phyloP scores from a whole-genome alignment of 2,888 invertebrate species.

The Alitta virens region DNA sequence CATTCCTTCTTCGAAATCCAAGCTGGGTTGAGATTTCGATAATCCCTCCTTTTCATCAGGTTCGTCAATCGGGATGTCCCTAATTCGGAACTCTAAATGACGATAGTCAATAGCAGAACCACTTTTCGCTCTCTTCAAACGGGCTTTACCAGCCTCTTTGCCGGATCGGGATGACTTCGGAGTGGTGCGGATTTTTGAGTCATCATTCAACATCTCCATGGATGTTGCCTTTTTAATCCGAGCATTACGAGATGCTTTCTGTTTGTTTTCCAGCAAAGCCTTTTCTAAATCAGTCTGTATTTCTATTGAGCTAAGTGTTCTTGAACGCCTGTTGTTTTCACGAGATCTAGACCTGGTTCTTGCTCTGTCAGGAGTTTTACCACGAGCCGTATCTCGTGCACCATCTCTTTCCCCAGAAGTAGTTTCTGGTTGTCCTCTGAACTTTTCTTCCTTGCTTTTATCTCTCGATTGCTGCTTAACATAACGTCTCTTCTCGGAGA shows the following conservation, averaged over 20 bases:
- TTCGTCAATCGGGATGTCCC: constrained; percentile 10
- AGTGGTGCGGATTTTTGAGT: not conserved
- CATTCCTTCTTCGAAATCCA: not conserved
- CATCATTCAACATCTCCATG: constrained; percentile 2
- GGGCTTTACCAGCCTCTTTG: constrained; percentile 3
- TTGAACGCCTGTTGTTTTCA: constrained; percentile 1
- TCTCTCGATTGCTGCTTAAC: constrained; percentile 1
- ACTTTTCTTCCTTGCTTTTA: constrained; percentile 4
- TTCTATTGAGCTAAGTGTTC: constrained; percentile 1
- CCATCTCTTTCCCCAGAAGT: not conserved
- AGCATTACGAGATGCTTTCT: not conserved
- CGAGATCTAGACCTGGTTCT: not conserved
- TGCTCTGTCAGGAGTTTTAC: not conserved
- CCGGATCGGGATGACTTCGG: constrained; percentile 5
- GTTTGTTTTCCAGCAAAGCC: not conserved
- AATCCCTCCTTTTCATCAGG: not conserved
- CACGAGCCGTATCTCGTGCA: too few species aligned
- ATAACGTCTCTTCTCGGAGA: constrained; percentile 3
- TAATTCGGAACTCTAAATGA: not conserved
- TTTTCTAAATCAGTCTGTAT: constrained; percentile 9
- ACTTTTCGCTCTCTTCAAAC: constrained; percentile 23
- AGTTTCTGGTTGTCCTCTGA: not conserved
- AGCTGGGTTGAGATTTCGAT: not conserved
- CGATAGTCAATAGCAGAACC: constrained; percentile 21
- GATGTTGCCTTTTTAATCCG: constrained; percentile 8